A percentile compares a stretch with the other conserved stretches of the same genome.
Conservation (phyloP, 2,113 vertebrate species). For the Neogale vison region DNA sequence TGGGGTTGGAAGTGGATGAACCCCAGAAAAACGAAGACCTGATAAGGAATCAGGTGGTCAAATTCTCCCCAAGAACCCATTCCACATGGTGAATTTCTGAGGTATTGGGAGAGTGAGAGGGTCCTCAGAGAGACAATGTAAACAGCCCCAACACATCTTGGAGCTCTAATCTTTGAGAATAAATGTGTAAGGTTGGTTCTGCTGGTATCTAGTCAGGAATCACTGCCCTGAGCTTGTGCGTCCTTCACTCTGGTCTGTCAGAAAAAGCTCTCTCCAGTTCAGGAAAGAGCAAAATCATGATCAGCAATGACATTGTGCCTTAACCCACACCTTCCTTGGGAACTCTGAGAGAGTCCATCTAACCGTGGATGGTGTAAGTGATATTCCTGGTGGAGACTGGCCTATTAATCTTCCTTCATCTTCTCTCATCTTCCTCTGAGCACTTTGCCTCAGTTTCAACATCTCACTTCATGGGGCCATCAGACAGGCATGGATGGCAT, state of each 20-base stretch:
- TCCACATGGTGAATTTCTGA: neutral
- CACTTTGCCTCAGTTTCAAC: neutral
- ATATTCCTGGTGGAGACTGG: too few relatives aligned
- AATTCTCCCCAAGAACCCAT: too few relatives aligned
- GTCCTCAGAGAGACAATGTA: neutral
- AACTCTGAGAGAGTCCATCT: too few relatives aligned
- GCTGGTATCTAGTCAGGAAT: neutral
- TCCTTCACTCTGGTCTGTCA: neutral
- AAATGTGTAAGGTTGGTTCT: neutral
- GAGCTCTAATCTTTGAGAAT: neutral
- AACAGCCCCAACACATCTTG: fast-evolving
- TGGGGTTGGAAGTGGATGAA: neutral
- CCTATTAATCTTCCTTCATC: fast-evolving
- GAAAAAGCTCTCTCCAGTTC: neutral
- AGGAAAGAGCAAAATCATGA: too few relatives aligned
- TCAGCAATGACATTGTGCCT: fast-evolving
- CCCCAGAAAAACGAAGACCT: neutral
- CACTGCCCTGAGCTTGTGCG: neutral
- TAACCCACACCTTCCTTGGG: neutral
- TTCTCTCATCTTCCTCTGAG: fast-evolving
- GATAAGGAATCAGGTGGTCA: neutral
- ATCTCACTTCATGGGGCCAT: neutral
- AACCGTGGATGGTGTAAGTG: too few relatives aligned
- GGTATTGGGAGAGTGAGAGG: neutral
- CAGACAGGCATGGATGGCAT: fast-evolving